Conservation (phyloP, 2,888 invertebrate species). For the Drepanosiphum platanoidis region DNA sequence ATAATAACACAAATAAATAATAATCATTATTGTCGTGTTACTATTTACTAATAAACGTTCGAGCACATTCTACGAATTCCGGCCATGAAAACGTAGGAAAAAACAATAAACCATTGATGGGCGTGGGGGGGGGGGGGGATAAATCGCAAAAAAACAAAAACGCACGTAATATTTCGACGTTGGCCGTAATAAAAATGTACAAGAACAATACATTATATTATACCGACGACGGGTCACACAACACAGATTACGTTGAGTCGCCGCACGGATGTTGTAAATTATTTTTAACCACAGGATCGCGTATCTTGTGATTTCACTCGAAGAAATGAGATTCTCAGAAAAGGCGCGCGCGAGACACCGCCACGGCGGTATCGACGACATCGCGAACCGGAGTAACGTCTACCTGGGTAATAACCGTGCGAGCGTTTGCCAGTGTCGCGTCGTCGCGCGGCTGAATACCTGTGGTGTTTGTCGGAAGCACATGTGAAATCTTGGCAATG, state of each 20-base stretch:
- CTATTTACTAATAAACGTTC: constrained; percentile 4
- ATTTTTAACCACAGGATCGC: too few relatives aligned
- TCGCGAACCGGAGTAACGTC: too few relatives aligned
- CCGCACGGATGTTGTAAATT: not conserved
- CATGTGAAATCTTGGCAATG: constrained; percentile 9
- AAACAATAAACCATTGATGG: not conserved
- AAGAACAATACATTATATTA: not conserved
- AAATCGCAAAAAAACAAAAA: not conserved
- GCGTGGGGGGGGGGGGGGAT: too few relatives aligned
- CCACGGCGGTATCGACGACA: not conserved
- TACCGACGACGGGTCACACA: not conserved
- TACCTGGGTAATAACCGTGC: not conserved
- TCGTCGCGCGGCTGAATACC: not conserved
- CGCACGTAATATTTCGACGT: not conserved
- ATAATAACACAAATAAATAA: not conserved
- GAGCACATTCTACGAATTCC: not conserved
- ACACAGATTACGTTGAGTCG: not conserved
- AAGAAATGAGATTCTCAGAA: too few relatives aligned
- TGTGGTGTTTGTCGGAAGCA: constrained; percentile 21
- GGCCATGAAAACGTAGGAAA: not conserved
- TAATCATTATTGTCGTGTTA: not conserved
- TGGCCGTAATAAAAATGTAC: not conserved
- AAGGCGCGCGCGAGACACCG: too few relatives aligned
- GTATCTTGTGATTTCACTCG: not conserved
- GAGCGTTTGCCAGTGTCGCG: not conserved